Evolutionary conservation across 1,140 invertebrate genomes (phyloP), one percentile per base, ranked within the genome.

Genomic region (Drosophila sp.): DNA sequence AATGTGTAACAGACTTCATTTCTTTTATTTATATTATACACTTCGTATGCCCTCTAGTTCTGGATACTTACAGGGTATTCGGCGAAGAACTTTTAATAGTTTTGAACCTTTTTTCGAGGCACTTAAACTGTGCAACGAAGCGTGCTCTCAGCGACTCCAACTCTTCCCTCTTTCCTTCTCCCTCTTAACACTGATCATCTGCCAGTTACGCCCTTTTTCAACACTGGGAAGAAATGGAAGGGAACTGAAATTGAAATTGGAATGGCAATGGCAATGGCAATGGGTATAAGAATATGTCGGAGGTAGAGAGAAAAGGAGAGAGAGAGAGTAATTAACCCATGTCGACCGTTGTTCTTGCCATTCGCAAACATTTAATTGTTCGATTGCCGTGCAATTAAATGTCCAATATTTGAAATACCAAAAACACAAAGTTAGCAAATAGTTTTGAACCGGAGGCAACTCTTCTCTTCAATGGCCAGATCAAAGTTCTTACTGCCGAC

Each of bases 281-380:
- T n/a, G n/a, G n/a, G n/a, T n/a, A n/a, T n/a, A 13, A n/a, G 65
- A 32, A 48, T 69, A 1, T 27, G 4, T 25, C 4, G 14, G 14
- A 43, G 36, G 13, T 57, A 14, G 65, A 50, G 27, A 34, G 67
- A 13, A 40, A 29, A 5, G 4, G 32, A 21, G 38, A 54, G 13
- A 57, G 73, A 51, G 72, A 71, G 78, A 65, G 82, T 89, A 89
- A 87, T 87, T 87, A 87, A 89, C 76, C 83, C 79, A 82, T 76
- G 83, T 72, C 78, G 50, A 72, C 75, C 72, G 48, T 83, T 61
- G 38, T 56, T 72, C 38, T 72, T 34, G 56, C 63, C 66, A 77
- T 80, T 82, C 76, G 81, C 78, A 83, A 84, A 84, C 82, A 87
- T 87, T 82, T 87, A 87, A 87, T 87, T 89, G 82, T 89, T 83